Evolutionary conservation across 2,888 invertebrate genomes (phyloP), one percentile per base, ranked within the genome.

Genomic region (Loripinus fragilis): DNA sequence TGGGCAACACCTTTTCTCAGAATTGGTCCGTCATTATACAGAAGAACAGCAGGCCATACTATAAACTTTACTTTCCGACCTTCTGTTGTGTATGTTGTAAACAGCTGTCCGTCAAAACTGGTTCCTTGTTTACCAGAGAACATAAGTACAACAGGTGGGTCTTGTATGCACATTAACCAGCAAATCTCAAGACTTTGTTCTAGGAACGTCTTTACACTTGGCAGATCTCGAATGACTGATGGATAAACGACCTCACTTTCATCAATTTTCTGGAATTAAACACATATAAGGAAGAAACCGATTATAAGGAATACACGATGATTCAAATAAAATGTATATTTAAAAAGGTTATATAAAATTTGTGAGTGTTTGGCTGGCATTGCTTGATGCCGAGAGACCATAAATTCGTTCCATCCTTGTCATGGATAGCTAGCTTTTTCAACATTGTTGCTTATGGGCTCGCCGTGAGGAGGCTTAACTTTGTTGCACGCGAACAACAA

Each of bases 111-210:
- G 33, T 60, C 60, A 28, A 60, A 60, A 2, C 28, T 33, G 10
- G 8, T 30, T 12, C 60, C 8, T 17, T 33, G 5, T 28, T 5
- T 30, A 1, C 33, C 60, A 25, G 8, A 5, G 60, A 60, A 60
- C 17, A 17, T 17, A 17, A 60, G 33, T 17, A 17, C 30, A 30
- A 60, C 15, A 1, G 60, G 60, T 20, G 60, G 60, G 33, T 60
- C 60, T 20, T 60, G 60, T 60, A 60, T 60, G 17, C 60, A 33
- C 60, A 60, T 60, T 5, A 60, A 20, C 60, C 60, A 60, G 28
- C 60, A 60, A 2, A 60, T 2, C 20, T 60, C 60, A 5, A 28
- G 30, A 28, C 28, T 33, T 33, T 60, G 30, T 25, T 30, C 33
- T 3, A 33, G 17, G 60, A 25, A 55, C 7, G 55, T 25, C 7